Evolutionary conservation across 2,888 invertebrate species (phyloP).

Genomic region (Seira musarum): DNA sequence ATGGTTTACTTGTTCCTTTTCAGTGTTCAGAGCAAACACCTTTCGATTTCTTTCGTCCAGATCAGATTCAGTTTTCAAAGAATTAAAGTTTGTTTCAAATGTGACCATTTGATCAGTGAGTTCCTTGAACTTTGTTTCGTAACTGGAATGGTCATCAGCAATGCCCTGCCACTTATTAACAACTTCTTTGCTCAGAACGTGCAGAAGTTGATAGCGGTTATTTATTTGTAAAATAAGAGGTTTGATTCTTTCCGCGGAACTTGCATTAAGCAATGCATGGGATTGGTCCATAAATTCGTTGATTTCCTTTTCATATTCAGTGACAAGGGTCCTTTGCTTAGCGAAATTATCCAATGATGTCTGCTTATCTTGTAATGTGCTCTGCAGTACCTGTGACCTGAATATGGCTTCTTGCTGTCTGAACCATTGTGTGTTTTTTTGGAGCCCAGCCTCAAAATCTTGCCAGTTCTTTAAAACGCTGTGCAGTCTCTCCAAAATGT

Average conservation of each 20-base stretch:
- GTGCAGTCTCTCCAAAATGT: conserved; percentile 78
- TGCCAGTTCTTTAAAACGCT: conserved; percentile 87
- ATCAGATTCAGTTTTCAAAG: conserved; percentile 78
- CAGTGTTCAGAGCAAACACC: conserved; percentile 75
- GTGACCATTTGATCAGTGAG: conserved; percentile 85
- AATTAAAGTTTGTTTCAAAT: conserved; percentile 81
- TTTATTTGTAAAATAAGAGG: conserved; percentile 92
- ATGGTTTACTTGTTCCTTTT: conserved; percentile 88
- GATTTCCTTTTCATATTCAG: conserved; percentile 86
- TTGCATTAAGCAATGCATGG: conserved; percentile 87
- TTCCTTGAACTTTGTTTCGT: conserved; percentile 82
- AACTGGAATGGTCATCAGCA: conserved; percentile 87
- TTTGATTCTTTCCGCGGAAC: conserved; percentile 88
- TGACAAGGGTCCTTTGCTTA: conserved; percentile 83
- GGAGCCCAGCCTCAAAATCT: conserved; percentile 87
- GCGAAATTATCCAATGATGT: conserved; percentile 81
- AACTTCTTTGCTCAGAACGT: conserved; percentile 87
- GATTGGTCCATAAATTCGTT: conserved; percentile 92
- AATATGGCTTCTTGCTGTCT: conserved; percentile 87
- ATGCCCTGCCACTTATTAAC: conserved; percentile 87
- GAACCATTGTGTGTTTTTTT: conserved; percentile 89
- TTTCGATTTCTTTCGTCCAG: conserved; percentile 75
- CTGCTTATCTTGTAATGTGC: conserved; percentile 86
- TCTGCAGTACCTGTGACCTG: conserved; percentile 88
- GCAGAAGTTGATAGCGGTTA: conserved; percentile 86